These are phyloP conservation scores for Linepithema humile DNA, from an alignment of 1,140 invertebrate genomes.

Conservation along the genomic window DNA sequence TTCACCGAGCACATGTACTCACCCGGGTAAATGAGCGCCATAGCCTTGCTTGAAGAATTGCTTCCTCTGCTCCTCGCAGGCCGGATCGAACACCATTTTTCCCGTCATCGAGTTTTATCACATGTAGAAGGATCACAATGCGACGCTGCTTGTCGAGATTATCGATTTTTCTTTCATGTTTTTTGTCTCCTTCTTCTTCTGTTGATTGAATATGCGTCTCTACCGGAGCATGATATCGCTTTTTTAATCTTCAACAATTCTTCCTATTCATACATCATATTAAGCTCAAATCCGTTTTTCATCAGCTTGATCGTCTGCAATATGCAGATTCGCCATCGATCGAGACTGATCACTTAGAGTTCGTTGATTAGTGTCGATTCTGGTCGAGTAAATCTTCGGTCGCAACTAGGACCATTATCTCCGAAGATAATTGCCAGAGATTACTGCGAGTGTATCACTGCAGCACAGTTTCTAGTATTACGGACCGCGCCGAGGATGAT, in stretches of 20 bases:
- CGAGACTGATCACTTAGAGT: neutral
- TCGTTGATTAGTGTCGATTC: neutral
- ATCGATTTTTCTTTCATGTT: neutral
- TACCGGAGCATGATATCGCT: neutral
- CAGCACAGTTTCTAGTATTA: too few relatives aligned
- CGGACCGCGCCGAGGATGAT: slow-evolving; percentile 21
- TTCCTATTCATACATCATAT: neutral
- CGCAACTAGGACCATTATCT: neutral
- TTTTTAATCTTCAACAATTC: neutral
- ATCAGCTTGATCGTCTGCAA: neutral
- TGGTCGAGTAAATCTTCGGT: neutral
- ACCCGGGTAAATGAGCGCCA: slow-evolving; percentile 81
- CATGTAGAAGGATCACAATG: slow-evolving; percentile 9
- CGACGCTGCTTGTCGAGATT: neutral
- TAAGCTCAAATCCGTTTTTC: neutral
- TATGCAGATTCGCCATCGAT: neutral
- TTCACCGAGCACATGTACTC: slow-evolving; percentile 43
- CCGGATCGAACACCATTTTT: slow-evolving; percentile 80
- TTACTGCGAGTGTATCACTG: too few relatives aligned
- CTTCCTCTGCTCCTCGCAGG: slow-evolving; percentile 76
- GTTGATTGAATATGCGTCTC: neutral
- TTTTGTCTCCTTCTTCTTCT: neutral
- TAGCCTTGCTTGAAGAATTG: slow-evolving; percentile 80
- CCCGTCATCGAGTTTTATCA: neutral
- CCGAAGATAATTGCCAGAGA: neutral